phyloP scores from a whole-genome alignment of 2,888 invertebrate species.

The Marasmarcha lunaedactyla region DNA sequence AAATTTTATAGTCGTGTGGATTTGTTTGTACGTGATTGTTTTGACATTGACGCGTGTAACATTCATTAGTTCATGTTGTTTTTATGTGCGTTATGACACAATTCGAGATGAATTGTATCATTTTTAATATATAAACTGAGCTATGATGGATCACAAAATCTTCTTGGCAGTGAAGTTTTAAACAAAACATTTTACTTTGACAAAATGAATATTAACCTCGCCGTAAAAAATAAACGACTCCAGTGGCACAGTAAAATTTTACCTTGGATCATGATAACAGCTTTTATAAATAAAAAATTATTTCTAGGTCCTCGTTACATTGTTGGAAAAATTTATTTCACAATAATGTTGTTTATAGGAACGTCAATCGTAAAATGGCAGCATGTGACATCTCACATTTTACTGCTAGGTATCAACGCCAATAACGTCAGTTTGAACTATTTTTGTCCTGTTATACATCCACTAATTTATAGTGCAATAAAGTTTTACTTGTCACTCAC shows the following conservation, averaged over 20 bases:
- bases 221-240: no score
- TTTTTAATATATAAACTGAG: slow-evolving; percentile 31
- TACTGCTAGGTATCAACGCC: slow-evolving; percentile 47
- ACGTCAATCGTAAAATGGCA: slow-evolving; percentile 14
- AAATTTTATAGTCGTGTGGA: slow-evolving; percentile 46
- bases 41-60: slow-evolving; percentile 39
- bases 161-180: no score
- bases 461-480: slow-evolving; percentile 62
- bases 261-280: no score
- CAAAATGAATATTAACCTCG: no score
- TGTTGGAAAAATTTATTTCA: no score
- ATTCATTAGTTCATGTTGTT: slow-evolving; percentile 35
- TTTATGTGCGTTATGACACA: slow-evolving; percentile 58
- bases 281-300: no score
- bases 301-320: no score
- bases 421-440: slow-evolving; percentile 41
- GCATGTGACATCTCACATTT: slow-evolving; percentile 55
- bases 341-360: no score
- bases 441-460: slow-evolving; percentile 48
- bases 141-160: slow-evolving; percentile 11
- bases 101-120: slow-evolving; percentile 47
- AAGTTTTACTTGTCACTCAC: slow-evolving; percentile 66
- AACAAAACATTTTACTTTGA: no score
- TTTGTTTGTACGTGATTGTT: slow-evolving; percentile 49
- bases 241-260: no score